Evolutionary conservation across 2,113 vertebrate species (phyloP).

Genomic region (Gasterosteus aculeatus): DNA sequence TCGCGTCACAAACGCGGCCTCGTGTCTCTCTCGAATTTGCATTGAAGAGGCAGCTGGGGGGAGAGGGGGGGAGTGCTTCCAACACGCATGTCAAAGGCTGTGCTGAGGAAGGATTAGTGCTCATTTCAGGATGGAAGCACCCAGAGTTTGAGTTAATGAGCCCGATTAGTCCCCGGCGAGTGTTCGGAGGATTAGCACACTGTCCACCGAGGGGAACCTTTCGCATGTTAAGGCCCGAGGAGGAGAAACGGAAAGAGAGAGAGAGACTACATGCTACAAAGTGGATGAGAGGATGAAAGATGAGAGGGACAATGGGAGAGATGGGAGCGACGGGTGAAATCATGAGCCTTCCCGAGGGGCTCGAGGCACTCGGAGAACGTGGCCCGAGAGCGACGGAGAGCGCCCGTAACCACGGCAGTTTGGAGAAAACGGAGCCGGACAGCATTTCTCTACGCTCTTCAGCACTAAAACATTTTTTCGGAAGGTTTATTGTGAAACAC

Average conservation of each 20-base stretch:
- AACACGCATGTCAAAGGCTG: slow-evolving; percentile 20
- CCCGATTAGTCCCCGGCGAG: slow-evolving; percentile 57
- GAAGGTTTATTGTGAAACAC: slow-evolving; percentile 7
- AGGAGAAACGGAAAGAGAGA: slow-evolving; percentile 16
- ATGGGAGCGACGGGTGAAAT: slow-evolving; percentile 20
- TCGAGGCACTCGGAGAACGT: slow-evolving; percentile 49
- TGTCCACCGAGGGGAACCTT: slow-evolving; percentile 39
- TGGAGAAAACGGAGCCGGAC: slow-evolving; percentile 8
- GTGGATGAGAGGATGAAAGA: slow-evolving; percentile 29
- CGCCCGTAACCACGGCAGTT: slow-evolving; percentile 27
- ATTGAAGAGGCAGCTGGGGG: neutral
- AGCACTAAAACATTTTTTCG: neutral
- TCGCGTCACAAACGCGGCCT: neutral
- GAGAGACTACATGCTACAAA: slow-evolving; percentile 5
- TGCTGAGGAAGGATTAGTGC: slow-evolving; percentile 46
- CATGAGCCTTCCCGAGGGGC: slow-evolving; percentile 14
- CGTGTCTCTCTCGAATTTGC: neutral
- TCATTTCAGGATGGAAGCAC: slow-evolving; percentile 41
- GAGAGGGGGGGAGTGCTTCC: neutral
- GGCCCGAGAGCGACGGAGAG: slow-evolving; percentile 49
- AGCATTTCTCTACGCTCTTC: slow-evolving; percentile 20
- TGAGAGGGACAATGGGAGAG: slow-evolving; percentile 13
- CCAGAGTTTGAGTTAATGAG: slow-evolving; percentile 60
- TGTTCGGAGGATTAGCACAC: slow-evolving; percentile 57
- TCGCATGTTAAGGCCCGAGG: slow-evolving; percentile 25